Conservation (phyloP, 2,797 vertebrate genomes). For the Ataeniobius toweri region DNA sequence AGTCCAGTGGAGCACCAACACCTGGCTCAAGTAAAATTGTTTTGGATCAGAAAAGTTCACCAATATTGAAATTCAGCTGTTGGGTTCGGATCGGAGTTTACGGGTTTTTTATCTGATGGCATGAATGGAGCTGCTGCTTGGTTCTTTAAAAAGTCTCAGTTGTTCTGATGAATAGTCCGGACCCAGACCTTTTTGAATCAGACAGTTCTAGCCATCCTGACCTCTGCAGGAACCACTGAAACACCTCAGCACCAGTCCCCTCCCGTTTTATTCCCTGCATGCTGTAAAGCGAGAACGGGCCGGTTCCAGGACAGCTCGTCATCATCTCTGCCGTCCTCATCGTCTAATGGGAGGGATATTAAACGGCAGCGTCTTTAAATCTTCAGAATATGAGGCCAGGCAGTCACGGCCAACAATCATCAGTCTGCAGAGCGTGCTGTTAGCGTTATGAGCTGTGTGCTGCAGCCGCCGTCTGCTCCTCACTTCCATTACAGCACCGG, state of each 20-base stretch:
- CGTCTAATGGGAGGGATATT: slow-evolving; percentile 65
- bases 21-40: no score
- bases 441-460: slow-evolving; percentile 67
- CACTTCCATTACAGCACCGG: slow-evolving; percentile 62
- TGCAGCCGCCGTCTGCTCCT: slow-evolving; percentile 56
- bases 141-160: not conserved
- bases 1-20: no score
- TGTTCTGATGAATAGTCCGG: not conserved
- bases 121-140: not conserved
- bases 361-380: slow-evolving; percentile 67
- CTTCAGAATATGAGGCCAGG: slow-evolving; percentile 64
- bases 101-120: not conserved
- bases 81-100: not conserved
- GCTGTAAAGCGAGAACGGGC: not conserved
- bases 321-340: slow-evolving; percentile 52
- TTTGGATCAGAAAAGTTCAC: not conserved
- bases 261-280: not conserved
- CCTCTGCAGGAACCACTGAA: not conserved
- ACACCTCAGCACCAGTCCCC: not conserved
- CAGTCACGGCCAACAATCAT: slow-evolving; percentile 65
- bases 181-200: not conserved
- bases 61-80: not conserved
- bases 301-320: not conserved
- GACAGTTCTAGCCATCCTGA: not conserved
- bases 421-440: slow-evolving; percentile 70